Evolutionary conservation across 2,888 invertebrate genomes (phyloP), one percentile per base, ranked within the genome.

Genomic region (Lepetodrilus schrolli): DNA sequence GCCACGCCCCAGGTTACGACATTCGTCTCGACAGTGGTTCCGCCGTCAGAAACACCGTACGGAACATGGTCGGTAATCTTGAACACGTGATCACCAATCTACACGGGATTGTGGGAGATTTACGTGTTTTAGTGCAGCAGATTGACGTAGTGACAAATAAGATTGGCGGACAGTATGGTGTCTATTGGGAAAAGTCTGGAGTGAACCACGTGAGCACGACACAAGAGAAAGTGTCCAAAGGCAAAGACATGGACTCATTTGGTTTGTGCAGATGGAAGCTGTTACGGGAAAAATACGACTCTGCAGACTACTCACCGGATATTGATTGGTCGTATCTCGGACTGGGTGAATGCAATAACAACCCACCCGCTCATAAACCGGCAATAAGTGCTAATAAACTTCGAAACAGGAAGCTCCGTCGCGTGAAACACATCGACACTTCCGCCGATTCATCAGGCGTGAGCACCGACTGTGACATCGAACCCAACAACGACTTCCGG

Each of bases 241-340:
- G 23, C 10, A 69, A 73, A 23, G 50, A 71, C 36, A 71, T 66
- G 13, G 58, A 71, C 13, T 49, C 68, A 0, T 58, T 58, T 58
- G 58, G 58, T 30, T 43, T 68, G 10, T 68, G 38, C n/a, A 43
- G 47, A 3, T 69, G 72, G 72, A 49, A 51, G 17, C 30, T n/a
- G 21, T 20, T 74, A 21, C 26, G 49, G 17, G 71, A 70, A 48
- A 74, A 65, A n/a, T 47, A 68, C 68, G 71, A 68, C n/a, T 38
- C 23, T 7, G 10, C 50, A 0, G 69, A 72, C 13, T 69, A 58
- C 36, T 75, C 78, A 1, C 76, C 78, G 0, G 76, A 76, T 70
- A 73, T 78, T 4, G 78, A 78, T 69, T 78, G 78, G 78, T 75
- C 78, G 13, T 78, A 76, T 37, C 71, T 78, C 10, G 73, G 70